Evolutionary conservation across 2,888 invertebrate species (phyloP).

Genomic region (Agonopterix heracliana): DNA sequence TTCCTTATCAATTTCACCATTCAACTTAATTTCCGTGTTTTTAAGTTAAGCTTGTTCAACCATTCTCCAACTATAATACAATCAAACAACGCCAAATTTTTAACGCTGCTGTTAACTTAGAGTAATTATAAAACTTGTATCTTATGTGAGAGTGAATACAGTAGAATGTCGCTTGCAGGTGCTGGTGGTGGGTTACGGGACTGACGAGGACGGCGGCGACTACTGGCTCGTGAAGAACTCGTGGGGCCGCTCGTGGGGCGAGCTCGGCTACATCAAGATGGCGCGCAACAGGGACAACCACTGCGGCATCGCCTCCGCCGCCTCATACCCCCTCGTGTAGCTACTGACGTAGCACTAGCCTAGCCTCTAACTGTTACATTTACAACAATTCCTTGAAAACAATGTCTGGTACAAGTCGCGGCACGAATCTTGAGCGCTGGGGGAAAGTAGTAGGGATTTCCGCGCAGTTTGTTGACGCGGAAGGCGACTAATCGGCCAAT

Average conservation of each 20-base stretch:
- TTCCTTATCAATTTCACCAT: too few species aligned
- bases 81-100: too few species aligned
- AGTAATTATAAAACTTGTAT: too few species aligned
- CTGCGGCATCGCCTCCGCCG: constrained; percentile 89
- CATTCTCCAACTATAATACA: too few species aligned
- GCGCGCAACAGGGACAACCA: constrained; percentile 88
- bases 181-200: constrained; percentile 88
- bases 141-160: too few species aligned
- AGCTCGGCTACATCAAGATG: constrained; percentile 91
- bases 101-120: too few species aligned
- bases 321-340: constrained; percentile 91
- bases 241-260: constrained; percentile 88
- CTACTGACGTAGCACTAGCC: neutral
- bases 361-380: neutral
- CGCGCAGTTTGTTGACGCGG: too few species aligned
- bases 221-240: constrained; percentile 95
- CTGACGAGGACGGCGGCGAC: constrained; percentile 80
- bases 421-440: too few species aligned
- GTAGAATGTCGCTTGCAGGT: constrained; percentile 47
- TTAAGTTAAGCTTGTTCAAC: too few species aligned
- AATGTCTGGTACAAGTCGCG: neutral
- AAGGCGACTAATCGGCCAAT: too few species aligned
- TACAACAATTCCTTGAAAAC: neutral
- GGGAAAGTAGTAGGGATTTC: too few species aligned
- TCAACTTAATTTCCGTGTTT: too few species aligned